phyloP scores from a whole-genome alignment of 2,888 invertebrate species.

The Dromius quadrimaculatus region DNA sequence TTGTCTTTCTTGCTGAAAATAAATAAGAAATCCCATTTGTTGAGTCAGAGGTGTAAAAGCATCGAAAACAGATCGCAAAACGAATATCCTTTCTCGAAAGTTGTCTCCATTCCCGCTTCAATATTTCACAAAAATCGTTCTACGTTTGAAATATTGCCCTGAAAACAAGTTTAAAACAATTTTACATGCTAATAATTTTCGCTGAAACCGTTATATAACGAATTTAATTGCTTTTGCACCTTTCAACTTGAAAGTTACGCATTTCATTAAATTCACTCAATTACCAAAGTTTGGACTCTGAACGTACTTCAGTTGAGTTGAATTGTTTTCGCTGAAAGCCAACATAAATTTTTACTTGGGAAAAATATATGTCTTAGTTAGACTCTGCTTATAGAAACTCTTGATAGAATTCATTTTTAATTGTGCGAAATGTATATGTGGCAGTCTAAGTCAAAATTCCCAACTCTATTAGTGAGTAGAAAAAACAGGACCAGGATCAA shows the following conservation, averaged over 20 bases:
- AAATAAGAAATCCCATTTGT: conserved; percentile 13
- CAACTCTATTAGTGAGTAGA: too few relatives aligned
- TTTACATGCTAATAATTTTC: conserved; percentile 40
- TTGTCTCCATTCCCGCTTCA: conserved; percentile 13
- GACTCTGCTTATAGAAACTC: too few relatives aligned
- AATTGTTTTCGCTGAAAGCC: conserved; percentile 19
- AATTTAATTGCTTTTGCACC: conserved; percentile 45
- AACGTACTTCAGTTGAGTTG: conserved; percentile 6
- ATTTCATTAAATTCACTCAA: conserved; percentile 23
- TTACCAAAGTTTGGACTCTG: background rate
- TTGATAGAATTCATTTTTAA: too few relatives aligned
- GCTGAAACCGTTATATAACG: conserved; percentile 45
- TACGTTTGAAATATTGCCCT: conserved; percentile 37
- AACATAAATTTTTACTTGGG: conserved; percentile 21
- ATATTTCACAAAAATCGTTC: conserved; percentile 19
- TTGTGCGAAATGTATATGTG: too few relatives aligned
- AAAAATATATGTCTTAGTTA: conserved; percentile 3
- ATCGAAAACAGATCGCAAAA: conserved; percentile 27
- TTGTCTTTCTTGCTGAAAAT: conserved; percentile 19
- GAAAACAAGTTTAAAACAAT: conserved; percentile 44
- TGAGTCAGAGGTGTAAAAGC: conserved; percentile 29
- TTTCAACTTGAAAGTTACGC: conserved; percentile 41
- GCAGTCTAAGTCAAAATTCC: too few relatives aligned
- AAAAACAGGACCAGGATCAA: too few relatives aligned
- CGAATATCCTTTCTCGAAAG: conserved; percentile 27